phyloP scores from a whole-genome alignment of 2,797 vertebrate genomes.

The Enteromius mattozi region DNA sequence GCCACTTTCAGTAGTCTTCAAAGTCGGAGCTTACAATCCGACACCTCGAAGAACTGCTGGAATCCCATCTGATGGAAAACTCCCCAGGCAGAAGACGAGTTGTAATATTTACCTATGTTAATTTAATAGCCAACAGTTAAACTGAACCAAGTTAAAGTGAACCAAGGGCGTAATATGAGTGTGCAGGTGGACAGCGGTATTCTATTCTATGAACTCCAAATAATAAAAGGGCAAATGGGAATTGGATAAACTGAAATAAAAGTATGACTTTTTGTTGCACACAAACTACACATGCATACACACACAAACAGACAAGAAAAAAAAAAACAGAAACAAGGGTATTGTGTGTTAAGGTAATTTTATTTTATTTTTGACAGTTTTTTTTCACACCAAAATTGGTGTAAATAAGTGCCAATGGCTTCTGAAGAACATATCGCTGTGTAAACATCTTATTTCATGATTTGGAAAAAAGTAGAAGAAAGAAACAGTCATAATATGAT shows the following conservation, averaged over 20 bases:
- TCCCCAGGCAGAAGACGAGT: not conserved
- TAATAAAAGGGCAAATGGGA: not conserved
- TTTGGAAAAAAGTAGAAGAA: not conserved
- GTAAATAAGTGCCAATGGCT: not conserved
- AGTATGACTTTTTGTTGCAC: not conserved
- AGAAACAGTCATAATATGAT: conserved; percentile 3
- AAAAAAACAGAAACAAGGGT: not conserved
- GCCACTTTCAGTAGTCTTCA: not conserved
- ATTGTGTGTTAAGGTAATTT: conserved; percentile 7
- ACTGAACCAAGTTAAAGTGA: conserved; percentile 18
- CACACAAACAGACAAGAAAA: not conserved
- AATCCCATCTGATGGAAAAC: conserved; percentile 6
- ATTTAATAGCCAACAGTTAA: conserved; percentile 44
- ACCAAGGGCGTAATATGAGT: conserved; percentile 8
- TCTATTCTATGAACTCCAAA: not conserved
- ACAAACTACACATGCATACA: not conserved
- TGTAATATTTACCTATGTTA: conserved; percentile 55
- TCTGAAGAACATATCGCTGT: not conserved
- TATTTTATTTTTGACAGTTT: conserved; percentile 11
- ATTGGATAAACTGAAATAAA: not conserved
- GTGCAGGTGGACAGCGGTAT: not conserved
- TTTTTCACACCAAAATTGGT: not conserved
- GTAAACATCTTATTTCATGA: conserved; percentile 5
- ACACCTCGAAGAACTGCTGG: conserved; percentile 17
- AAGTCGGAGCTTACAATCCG: not conserved